Evolutionary conservation across 2,113 vertebrate species (phyloP), one percentile per base, ranked within the genome.

Genomic region (Pluvianellus socialis): DNA sequence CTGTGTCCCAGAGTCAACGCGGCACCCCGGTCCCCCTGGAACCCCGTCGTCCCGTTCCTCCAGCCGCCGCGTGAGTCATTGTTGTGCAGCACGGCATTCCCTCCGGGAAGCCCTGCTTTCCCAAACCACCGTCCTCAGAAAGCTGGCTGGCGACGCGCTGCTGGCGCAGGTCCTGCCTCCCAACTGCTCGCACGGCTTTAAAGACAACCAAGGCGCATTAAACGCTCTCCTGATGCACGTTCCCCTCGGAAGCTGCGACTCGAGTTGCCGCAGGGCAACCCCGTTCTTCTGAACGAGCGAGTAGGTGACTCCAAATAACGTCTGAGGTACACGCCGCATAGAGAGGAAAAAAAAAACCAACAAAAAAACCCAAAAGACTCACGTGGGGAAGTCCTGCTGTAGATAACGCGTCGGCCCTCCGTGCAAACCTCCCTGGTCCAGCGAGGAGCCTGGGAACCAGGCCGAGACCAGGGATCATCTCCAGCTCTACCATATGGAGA

Each of bases 41-140:
- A 72, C 30, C 40, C 24, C 11, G 30, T 44, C 10, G 14, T 77
- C 84, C 67, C 80, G 8, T n/a, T 75, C 44, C 72, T 81, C 79
- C 73, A 53, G 91, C 83, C 44, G 21, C 92, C 44, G 66, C 4
- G 8, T 92, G 86, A 95, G 93, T 97, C 85, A 96, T 23, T 62
- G 11, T 23, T 18, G 72, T 19, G 35, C 53, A 72, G 95, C 62
- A 7, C 7, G 88, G 91, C 80, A 24, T 90, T 73, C 76, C 77
- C 89, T 89, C 62, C 68, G 73, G 28, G 35, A 63, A 77, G 91
- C 61, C 1, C 30, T 18, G 83, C 16, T 87, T 87, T 96, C 95
- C 87, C 94, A 90, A 96, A 83, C 74, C 95, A 56, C 75, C 8
- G 2, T 58, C 83, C 96, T 67, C 86, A 88, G 45, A 66, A 32